Evolutionary conservation across 1,140 invertebrate species (phyloP).

Genomic region (Stegodyphus mimosarum): DNA sequence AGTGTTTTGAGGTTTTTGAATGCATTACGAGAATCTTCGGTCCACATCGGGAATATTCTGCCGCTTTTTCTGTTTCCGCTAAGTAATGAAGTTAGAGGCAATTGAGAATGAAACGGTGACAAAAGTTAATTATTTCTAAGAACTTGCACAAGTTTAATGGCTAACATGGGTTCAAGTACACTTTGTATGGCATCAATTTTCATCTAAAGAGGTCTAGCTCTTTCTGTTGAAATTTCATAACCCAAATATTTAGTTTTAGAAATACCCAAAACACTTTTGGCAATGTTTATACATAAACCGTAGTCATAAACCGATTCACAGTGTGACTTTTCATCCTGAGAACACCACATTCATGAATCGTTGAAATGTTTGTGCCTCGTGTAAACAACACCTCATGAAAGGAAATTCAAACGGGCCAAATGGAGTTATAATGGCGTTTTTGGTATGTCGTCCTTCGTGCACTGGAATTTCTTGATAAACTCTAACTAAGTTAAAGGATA

Average conservation of each 20-base stretch:
- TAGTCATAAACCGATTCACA: constrained; percentile 32
- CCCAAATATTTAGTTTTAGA: constrained; percentile 29
- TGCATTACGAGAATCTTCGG: constrained; percentile 62
- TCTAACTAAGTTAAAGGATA: constrained; percentile 41
- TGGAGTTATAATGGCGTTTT: constrained; percentile 56
- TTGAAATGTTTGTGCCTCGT: constrained; percentile 49
- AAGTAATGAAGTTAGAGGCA: constrained; percentile 7
- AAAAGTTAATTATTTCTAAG: constrained; percentile 68
- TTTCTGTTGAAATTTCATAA: background rate
- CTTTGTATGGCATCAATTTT: constrained; percentile 55
- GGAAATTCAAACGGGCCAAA: constrained; percentile 60
- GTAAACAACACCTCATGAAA: constrained; percentile 58
- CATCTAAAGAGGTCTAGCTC: background rate
- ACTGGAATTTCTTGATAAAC: constrained; percentile 58
- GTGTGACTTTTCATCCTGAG: constrained; percentile 57
- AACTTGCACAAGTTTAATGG: constrained; percentile 63
- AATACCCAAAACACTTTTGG: constrained; percentile 20
- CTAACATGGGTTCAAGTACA: background rate
- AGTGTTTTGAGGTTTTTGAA: constrained; percentile 67
- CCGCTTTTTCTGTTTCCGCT: background rate
- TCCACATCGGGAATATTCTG: constrained; percentile 54
- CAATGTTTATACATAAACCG: constrained; percentile 65
- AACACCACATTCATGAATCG: constrained; percentile 43
- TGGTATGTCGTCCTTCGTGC: constrained; percentile 35
- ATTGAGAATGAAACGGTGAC: constrained; percentile 57